Evolutionary conservation across 2,797 vertebrate genomes (phyloP), one percentile per base, ranked within the genome.

Genomic region (Cyclura pinguis): DNA sequence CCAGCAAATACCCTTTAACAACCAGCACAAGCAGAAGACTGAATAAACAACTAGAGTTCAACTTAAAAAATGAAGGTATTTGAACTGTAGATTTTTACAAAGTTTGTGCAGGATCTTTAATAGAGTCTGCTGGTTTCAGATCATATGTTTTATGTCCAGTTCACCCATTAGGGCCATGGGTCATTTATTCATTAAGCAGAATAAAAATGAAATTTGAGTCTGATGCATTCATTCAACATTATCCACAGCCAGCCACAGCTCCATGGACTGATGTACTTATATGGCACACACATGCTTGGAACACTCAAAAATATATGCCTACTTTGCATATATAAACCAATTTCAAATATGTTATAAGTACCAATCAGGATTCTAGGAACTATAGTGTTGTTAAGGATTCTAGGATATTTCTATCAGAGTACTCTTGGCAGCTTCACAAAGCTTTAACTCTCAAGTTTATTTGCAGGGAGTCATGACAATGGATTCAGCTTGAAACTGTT

Each of bases 1-100:
- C 10, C 59, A 64, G 29, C 91, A 91, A 93, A 92, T 18, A 77
- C 32, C 38, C 88, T 91, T 86, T 72, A 64, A 86, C 18, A 86
- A 29, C n/a, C 57, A 67, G 38, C 24, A 85, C 72, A 62, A 42
- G 38, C 50, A 67, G n/a, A 7, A 77, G 93, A 89, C 89, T 85
- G 88, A 0, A 0, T 77, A 22, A 9, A 59, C 76, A 4, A 1
- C 47, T n/a, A 82, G 64, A 84, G 80, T 5, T 18, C 0, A 0
- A 77, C 86, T 74, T 84, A 1, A n/a, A 90, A 89, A 78, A 67
- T 9, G 82, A 73, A 78, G n/a, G 77, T 38, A 80, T 1, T 86
- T 0, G 87, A 42, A 84, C 80, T 84, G 4, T 76, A 52, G 20
- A 24, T n/a, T 47, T 59, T 86, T 76, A 18, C 59, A 87, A 92